Percentiles rank a stretch among this genome's conserved stretches.
Evolutionary conservation across 2,113 vertebrate species (phyloP).

Genomic region (Tyto alba): DNA sequence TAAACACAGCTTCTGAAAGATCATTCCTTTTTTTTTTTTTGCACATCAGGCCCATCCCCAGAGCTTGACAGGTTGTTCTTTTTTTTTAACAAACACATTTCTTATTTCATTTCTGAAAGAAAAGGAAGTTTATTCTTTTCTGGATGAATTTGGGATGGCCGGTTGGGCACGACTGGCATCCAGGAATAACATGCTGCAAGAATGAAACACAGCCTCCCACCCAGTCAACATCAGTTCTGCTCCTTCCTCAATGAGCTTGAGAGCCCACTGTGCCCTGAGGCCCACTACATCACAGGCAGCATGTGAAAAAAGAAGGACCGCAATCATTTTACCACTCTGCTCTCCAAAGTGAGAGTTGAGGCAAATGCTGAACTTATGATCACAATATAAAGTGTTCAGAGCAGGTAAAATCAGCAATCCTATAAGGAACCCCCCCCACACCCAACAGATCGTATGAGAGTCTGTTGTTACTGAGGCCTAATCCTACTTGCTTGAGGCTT

Average conservation of each 20-base stretch:
- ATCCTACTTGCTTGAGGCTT: not conserved
- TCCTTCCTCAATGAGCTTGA: not conserved
- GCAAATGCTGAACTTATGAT: not conserved
- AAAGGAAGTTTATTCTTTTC: not conserved
- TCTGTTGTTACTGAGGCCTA: not conserved
- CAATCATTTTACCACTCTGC: not conserved
- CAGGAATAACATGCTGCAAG: not conserved
- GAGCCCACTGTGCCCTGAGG: not conserved
- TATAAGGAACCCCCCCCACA: not conserved
- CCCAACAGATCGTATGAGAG: not conserved
- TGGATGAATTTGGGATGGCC: not conserved
- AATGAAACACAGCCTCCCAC: not conserved
- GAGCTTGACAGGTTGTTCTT: rapidly evolving
- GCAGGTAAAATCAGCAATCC: not conserved
- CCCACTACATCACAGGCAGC: not conserved
- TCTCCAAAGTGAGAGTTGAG: not conserved
- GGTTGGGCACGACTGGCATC: not conserved
- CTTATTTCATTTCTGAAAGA: not conserved
- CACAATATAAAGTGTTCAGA: not conserved
- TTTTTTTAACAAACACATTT: not conserved
- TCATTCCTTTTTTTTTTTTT: not conserved
- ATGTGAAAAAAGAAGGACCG: not conserved
- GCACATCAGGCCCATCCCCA: not conserved
- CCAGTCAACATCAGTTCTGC: not conserved
- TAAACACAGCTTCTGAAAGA: not conserved